Percentiles rank a stretch among this genome's conserved stretches.
Evolutionary conservation across 2,113 vertebrate species (phyloP).

Genomic region (Chaetodon trifascialis): DNA sequence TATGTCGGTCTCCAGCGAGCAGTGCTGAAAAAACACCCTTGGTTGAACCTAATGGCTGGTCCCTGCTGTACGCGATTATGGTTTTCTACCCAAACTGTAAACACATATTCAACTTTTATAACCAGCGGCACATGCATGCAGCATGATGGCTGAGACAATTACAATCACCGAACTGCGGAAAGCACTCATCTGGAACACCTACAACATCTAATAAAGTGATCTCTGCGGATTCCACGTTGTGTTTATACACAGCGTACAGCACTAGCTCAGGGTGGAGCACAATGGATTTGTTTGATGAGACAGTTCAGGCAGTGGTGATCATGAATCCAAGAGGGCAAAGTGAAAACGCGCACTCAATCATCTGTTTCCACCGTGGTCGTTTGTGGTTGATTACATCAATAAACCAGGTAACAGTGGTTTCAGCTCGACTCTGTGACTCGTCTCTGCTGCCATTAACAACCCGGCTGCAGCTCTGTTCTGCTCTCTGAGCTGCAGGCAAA

Average conservation of each 20-base stretch:
- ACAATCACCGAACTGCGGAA: background rate
- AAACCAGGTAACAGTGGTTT: background rate
- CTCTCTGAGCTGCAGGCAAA: slow-evolving; percentile 34
- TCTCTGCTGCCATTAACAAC: slow-evolving; percentile 35
- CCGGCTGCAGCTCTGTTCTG: slow-evolving; percentile 44
- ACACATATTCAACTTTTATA: too few species aligned
- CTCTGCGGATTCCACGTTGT: background rate
- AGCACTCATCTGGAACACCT: background rate
- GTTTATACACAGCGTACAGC: background rate
- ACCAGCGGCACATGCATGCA: background rate
- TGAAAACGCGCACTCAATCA: slow-evolving; percentile 5
- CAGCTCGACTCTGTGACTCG: background rate
- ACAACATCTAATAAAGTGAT: background rate
- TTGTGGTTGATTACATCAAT: slow-evolving; percentile 12
- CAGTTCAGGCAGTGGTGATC: background rate
- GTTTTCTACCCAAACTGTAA: too few species aligned
- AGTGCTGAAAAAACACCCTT: too few species aligned
- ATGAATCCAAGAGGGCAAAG: background rate
- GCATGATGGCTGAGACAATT: background rate
- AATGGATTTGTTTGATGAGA: background rate
- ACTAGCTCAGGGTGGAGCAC: too few species aligned
- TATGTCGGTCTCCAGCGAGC: too few species aligned
- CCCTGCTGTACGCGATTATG: too few species aligned
- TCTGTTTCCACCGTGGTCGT: slow-evolving; percentile 10
- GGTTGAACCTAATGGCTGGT: too few species aligned